Evolutionary conservation across 2,888 invertebrate species (phyloP).

Genomic region (Stenurella melanura): DNA sequence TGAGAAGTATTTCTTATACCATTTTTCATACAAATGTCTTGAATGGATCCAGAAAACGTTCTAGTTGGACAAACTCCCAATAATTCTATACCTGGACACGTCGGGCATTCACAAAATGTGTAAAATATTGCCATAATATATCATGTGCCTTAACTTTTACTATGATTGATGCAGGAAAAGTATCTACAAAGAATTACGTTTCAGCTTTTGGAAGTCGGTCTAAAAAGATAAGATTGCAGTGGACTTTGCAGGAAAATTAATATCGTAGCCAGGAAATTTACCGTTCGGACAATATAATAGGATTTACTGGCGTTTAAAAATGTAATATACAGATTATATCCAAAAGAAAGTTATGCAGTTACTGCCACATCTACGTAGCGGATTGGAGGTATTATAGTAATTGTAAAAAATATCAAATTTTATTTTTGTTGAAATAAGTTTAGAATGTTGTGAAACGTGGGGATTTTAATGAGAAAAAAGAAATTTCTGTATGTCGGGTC

Average conservation of each 20-base stretch:
- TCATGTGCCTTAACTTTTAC: slow-evolving; percentile 39
- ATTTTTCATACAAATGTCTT: slow-evolving; percentile 24
- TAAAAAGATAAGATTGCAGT: background rate
- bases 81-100: slow-evolving; percentile 33
- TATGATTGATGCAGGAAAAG: slow-evolving; percentile 38
- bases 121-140: slow-evolving; percentile 31
- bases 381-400: too few relatives aligned
- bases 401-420: too few relatives aligned
- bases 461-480: too few relatives aligned
- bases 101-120: background rate
- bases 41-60: slow-evolving; percentile 18
- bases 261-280: background rate
- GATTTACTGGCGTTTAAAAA: background rate
- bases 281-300: background rate
- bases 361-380: too few relatives aligned
- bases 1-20: slow-evolving; percentile 16
- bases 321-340: background rate
- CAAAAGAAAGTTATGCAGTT: too few relatives aligned
- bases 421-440: too few relatives aligned
- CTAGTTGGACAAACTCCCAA: slow-evolving; percentile 1
- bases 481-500: too few relatives aligned
- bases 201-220: slow-evolving; percentile 24
- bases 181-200: slow-evolving; percentile 32
- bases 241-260: slow-evolving; percentile 8
- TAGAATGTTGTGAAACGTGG: too few relatives aligned